A percentile compares a stretch with the other conserved stretches of the same genome.
Evolutionary conservation across 23 tunicate genomes (phyloP).

Genomic region (Ciona savignyi): DNA sequence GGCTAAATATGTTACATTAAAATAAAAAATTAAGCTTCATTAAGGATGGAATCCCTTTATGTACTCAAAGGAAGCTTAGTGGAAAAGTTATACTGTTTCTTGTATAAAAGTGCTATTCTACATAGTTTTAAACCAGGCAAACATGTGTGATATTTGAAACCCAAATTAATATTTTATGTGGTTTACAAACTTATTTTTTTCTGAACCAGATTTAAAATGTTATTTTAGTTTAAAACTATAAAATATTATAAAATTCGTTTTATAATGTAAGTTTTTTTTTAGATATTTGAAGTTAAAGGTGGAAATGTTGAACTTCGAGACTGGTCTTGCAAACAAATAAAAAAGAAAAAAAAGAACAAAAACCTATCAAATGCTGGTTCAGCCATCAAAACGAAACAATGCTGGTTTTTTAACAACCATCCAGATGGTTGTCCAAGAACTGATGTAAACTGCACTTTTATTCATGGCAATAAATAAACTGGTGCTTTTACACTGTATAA

Average conservation of each 20-base stretch:
- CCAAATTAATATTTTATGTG: background rate
- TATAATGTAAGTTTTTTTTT: background rate
- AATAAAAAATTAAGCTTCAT: too few relatives aligned
- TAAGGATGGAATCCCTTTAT: too few relatives aligned
- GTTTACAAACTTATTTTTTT: background rate
- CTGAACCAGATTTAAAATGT: too few relatives aligned
- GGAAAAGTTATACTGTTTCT: too few relatives aligned
- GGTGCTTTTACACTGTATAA: too few relatives aligned
- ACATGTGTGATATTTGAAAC: background rate
- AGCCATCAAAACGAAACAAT: conserved; percentile 37
- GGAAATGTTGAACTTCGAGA: conserved; percentile 49
- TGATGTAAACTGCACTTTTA: conserved; percentile 31
- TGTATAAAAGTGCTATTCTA: background rate
- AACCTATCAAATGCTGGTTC: background rate
- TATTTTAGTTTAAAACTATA: too few relatives aligned
- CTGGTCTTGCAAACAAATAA: conserved; percentile 18
- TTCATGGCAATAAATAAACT: conserved; percentile 33
- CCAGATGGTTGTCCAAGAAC: conserved; percentile 77
- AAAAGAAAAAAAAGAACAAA: too few relatives aligned
- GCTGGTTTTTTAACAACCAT: conserved; percentile 65
- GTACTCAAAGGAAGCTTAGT: too few relatives aligned
- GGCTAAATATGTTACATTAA: too few relatives aligned
- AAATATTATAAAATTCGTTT: too few relatives aligned
- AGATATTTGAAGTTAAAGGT: conserved; percentile 44
- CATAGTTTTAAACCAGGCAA: too few relatives aligned